Evolutionary conservation across 2,888 invertebrate species (phyloP).

Genomic region (Dicyrtomina minuta): DNA sequence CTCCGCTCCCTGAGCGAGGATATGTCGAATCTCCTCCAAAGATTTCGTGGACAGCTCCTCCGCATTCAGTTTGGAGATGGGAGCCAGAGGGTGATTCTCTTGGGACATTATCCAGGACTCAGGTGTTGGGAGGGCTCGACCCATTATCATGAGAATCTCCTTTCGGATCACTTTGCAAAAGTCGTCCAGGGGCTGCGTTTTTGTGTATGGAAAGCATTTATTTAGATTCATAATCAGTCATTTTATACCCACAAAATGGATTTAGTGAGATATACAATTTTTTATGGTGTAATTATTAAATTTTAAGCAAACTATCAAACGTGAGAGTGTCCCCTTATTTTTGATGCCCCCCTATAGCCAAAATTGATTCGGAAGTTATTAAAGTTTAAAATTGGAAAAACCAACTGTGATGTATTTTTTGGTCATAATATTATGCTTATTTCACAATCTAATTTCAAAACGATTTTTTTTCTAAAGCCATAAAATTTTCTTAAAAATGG

Average conservation of each 20-base stretch:
- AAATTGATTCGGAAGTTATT: too few species aligned
- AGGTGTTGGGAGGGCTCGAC: constrained; percentile 32
- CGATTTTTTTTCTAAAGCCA: too few species aligned
- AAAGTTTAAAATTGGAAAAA: too few species aligned
- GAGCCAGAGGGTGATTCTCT: constrained; percentile 44
- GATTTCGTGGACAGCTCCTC: constrained; percentile 36
- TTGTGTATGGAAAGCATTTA: constrained; percentile 6
- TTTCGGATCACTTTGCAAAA: constrained; percentile 45
- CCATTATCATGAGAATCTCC: constrained; percentile 45
- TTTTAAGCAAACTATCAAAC: too few species aligned
- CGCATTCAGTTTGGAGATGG: constrained; percentile 36
- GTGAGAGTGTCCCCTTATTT: too few species aligned
- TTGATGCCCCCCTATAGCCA: too few species aligned
- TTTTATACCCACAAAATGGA: constrained; percentile 8
- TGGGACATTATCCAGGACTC: constrained; percentile 45
- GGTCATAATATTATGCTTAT: too few species aligned
- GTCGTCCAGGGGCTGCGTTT: constrained; percentile 50
- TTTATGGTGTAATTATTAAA: not conserved
- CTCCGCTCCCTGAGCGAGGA: constrained; percentile 25
- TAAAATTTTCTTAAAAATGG: too few species aligned
- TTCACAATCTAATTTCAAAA: too few species aligned
- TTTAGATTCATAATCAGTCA: not conserved
- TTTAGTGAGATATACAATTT: not conserved
- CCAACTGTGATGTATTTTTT: too few species aligned
- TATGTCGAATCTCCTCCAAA: constrained; percentile 26